These are phyloP conservation scores for Cercopithecus mona DNA, from an alignment of 2,113 vertebrate genomes.

Conservation along the genomic window DNA sequence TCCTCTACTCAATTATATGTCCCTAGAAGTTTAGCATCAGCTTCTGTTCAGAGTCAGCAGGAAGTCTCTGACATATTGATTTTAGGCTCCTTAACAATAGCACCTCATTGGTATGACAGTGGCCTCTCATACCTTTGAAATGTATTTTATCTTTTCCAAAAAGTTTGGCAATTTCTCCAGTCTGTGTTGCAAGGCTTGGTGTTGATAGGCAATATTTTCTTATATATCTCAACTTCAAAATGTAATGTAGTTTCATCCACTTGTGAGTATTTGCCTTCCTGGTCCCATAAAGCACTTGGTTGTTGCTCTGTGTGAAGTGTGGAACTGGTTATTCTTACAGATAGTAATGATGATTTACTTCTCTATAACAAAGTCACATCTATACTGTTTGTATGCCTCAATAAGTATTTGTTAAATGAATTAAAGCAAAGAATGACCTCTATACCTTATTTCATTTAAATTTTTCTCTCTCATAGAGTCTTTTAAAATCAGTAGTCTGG, in stretches of 20 bases:
- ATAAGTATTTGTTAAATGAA: neutral
- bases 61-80: conserved; percentile 31
- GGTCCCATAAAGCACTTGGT: neutral
- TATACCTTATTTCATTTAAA: neutral
- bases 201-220: neutral
- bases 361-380: neutral
- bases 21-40: neutral
- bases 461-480: neutral
- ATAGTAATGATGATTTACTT: neutral
- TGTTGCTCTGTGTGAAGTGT: neutral
- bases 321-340: neutral
- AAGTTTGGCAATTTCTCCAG: neutral
- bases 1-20: neutral
- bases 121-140: neutral
- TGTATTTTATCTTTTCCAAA: neutral
- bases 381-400: neutral
- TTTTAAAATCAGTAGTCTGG: neutral
- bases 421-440: neutral
- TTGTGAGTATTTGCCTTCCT: neutral
- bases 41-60: neutral
- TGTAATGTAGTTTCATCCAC: neutral
- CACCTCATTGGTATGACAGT: neutral
- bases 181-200: neutral
- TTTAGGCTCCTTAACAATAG: neutral
- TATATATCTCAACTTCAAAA: neutral